phyloP scores from a whole-genome alignment of 2,797 vertebrate genomes.

The Microcaecilia unicolor region DNA sequence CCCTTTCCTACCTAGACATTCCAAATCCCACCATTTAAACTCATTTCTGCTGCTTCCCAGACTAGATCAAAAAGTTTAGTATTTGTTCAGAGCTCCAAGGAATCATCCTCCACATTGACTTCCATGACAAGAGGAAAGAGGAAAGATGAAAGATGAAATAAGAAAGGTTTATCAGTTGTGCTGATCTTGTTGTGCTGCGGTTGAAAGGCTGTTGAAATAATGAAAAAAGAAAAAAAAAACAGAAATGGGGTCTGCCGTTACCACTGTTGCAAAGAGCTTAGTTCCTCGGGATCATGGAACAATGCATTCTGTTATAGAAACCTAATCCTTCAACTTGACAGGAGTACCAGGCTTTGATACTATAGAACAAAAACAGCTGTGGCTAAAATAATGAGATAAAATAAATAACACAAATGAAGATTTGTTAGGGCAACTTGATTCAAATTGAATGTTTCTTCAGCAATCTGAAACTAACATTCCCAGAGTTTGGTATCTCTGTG shows the following conservation, averaged over 20 bases:
- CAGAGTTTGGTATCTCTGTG: conserved; percentile 20
- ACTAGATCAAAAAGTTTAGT: conserved; percentile 7
- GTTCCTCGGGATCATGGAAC: conserved; percentile 34
- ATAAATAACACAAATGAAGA: too few species aligned
- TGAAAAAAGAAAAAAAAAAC: conserved; percentile 26
- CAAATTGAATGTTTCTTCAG: conserved; percentile 6
- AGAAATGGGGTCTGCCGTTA: too few species aligned
- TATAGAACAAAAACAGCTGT: neutral
- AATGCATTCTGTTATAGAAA: conserved; percentile 27
- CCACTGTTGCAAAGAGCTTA: conserved; percentile 15
- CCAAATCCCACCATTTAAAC: conserved; percentile 17
- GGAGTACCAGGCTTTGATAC: conserved; percentile 5
- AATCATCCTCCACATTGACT: conserved; percentile 30
- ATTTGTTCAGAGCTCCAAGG: conserved; percentile 10
- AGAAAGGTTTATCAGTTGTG: conserved; percentile 31
- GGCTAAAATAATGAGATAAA: too few species aligned
- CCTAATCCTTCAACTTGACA: conserved; percentile 25
- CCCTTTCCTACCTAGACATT: conserved; percentile 9
- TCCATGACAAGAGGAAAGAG: conserved; percentile 18
- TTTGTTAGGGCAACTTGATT: conserved; percentile 9
- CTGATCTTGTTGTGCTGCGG: conserved; percentile 30
- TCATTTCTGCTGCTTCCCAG: too few species aligned
- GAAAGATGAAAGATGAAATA: conserved; percentile 28
- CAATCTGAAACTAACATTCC: conserved; percentile 10
- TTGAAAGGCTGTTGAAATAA: conserved; percentile 35